These are phyloP conservation scores for Brevipalpus yothersi DNA, from an alignment of 1,140 invertebrate species.

Conservation along the genomic window DNA sequence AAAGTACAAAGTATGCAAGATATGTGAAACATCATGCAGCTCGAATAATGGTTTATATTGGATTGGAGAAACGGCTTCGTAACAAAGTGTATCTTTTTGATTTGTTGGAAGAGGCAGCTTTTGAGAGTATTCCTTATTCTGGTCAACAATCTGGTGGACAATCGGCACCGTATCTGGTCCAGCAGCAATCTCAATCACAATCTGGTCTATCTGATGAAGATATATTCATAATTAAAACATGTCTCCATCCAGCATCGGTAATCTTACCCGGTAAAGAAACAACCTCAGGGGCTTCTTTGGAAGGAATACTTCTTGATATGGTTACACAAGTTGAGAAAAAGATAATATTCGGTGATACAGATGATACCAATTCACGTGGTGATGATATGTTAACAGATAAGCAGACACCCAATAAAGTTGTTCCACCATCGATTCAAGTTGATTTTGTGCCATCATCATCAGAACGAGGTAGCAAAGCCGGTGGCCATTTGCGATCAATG, in stretches of 20 bases:
- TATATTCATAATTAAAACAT: conserved; percentile 25
- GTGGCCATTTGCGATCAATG: not conserved
- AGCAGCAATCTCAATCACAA: not conserved
- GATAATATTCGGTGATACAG: not conserved
- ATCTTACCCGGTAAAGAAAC: conserved; percentile 9
- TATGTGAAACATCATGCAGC: conserved; percentile 45
- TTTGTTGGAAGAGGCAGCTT: conserved; percentile 13
- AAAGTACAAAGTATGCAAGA: conserved; percentile 36
- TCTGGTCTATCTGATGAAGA: conserved; percentile 19
- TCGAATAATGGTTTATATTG: conserved; percentile 34
- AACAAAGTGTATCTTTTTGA: conserved; percentile 29
- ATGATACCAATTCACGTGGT: not conserved
- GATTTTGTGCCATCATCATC: not conserved
- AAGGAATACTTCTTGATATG: conserved; percentile 23
- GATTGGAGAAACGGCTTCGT: conserved; percentile 26
- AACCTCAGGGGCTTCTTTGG: conserved; percentile 24
- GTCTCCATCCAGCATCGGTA: conserved; percentile 21
- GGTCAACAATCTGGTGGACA: not conserved
- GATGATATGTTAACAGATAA: not conserved
- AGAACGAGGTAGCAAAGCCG: not conserved
- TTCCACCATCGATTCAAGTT: conserved; percentile 9
- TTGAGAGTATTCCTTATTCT: not conserved
- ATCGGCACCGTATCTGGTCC: not conserved
- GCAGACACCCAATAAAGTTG: conserved; percentile 6
- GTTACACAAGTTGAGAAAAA: conserved; percentile 23